These are phyloP conservation scores for Kuschelorhynchus macadamiae DNA, from an alignment of 2,888 invertebrate species.

Conservation along the genomic window DNA sequence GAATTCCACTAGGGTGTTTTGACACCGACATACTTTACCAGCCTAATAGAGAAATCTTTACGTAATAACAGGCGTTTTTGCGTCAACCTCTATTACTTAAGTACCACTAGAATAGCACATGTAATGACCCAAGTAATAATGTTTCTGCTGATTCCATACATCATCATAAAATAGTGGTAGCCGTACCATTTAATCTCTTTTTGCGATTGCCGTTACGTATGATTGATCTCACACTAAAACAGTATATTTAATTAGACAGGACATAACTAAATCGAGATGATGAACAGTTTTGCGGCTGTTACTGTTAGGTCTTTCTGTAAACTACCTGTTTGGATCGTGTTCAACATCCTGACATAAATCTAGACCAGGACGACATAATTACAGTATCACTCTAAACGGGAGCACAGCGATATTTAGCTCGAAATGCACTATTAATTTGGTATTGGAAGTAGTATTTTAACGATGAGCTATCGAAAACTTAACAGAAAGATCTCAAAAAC, in stretches of 20 bases:
- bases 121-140: slow-evolving; percentile 5
- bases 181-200: slow-evolving; percentile 27
- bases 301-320: slow-evolving; percentile 10
- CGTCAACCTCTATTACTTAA: slow-evolving; percentile 1
- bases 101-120: not conserved
- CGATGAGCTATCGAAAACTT: no score
- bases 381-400: no score
- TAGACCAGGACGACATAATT: slow-evolving; percentile 1
- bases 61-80: not conserved
- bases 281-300: slow-evolving; percentile 14
- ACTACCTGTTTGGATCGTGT: slow-evolving; percentile 15
- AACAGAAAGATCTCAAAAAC: no score
- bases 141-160: slow-evolving; percentile 1
- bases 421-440: no score
- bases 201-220: slow-evolving; percentile 24
- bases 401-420: no score
- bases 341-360: slow-evolving; percentile 4
- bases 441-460: no score
- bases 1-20: no score
- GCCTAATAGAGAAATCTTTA: not conserved
- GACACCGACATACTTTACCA: no score
- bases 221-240: slow-evolving; percentile 33
- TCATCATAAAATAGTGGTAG: slow-evolving; percentile 9
- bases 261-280: slow-evolving; percentile 26
- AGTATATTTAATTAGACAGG: slow-evolving; percentile 21